Evolutionary conservation across 1,140 invertebrate genomes (phyloP), one percentile per base, ranked within the genome.

Genomic region (Aphelinus certus): DNA sequence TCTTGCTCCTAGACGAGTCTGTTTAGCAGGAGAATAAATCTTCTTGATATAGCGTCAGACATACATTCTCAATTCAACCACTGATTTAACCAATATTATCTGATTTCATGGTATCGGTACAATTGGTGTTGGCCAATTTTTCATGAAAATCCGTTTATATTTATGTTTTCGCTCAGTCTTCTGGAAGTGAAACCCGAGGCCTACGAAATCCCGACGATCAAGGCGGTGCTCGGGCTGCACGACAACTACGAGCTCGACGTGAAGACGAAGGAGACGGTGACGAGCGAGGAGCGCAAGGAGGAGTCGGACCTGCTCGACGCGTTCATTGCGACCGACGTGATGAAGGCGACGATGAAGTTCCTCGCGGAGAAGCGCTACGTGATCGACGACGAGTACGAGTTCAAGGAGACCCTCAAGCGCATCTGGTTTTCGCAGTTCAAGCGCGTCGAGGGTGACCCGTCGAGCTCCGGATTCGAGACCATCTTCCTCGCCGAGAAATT

Each of bases 391-490:
- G 85, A 85, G 3, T 87, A 88, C 58, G 88, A 88, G 55, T 89
- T 90, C 61, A 89, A 89, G 61, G 86, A 90, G 53, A 82, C 86
- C 1, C 76, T 91, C 48, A 84, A 83, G 72, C 81, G 89, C 9
- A 88, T 91, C 49, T 90, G 89, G 89, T 90, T 90, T 76, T 86
- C 86, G 1, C 83, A 90, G 64, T 92, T 91, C 78, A 85, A 89
- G n/a, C 82, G 91, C 61, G 86, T 87, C 57, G 86, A 88, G 10
- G 85, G 86, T 2, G 85, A 87, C 46, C 78, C 88, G 0, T 88
- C 89, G 0, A 91, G 89, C 71, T 89, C 88, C 64, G 90, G 90
- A 2, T 91, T 92, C 76, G 91, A 92, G 76, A 91, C 91, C 42
- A 86, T 91, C 2, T 92, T 91, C 76, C 77, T 92, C 1, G 91